Base-by-base conservation (phyloP, 1,140 invertebrate genomes). In the Orchesella cincta region DNA sequence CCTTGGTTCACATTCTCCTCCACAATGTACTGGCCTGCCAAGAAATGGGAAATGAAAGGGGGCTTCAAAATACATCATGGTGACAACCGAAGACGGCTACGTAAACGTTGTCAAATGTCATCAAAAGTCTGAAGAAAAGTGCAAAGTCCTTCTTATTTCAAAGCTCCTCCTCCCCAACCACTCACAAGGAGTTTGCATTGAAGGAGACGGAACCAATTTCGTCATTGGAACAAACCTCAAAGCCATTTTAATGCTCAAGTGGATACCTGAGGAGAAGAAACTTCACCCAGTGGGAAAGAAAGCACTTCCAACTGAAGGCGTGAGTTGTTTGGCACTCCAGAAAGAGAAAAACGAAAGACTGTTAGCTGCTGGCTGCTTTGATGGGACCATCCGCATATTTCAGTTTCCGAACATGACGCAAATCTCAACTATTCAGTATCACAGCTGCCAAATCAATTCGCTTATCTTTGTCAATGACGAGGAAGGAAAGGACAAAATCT, bases 271-370 rank as follows among this genome's bases (percentile, higher is more conserved):
- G 23, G 62, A 67, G 31, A 26, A 26, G 8, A 3, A 33, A 67
- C 62, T 67, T 12, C 26, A 67, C 26, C 62, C 62, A 33, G 29
- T 67, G 29, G 62, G 62, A 26, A 67, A 67, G n/a, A 67, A 67
- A 29, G 33, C 33, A 12, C 62, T 67, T 33, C 62, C 62, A 14
- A 67, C 62, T 29, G 62, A 67, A 16, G 62, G 62, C 8, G 62
- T 67, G 2, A 67, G 29, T 23, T 67, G 62, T n/a, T 31, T 67
- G 62, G 62, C 62, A 1, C 29, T 67, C 26, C 26, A 12, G 31
- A 12, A 29, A 1, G 62, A 29, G n/a, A 67, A 31, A 12, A n/a
- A n/a, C n/a, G n/a, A n/a, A n/a, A 31, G 31, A 14, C 29, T 33
- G 8, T 33, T 67, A 29, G 62, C 28, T 1, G 62, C 31, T 29